phyloP scores from a whole-genome alignment of 1,140 invertebrate species.

The Sinella curviseta region DNA sequence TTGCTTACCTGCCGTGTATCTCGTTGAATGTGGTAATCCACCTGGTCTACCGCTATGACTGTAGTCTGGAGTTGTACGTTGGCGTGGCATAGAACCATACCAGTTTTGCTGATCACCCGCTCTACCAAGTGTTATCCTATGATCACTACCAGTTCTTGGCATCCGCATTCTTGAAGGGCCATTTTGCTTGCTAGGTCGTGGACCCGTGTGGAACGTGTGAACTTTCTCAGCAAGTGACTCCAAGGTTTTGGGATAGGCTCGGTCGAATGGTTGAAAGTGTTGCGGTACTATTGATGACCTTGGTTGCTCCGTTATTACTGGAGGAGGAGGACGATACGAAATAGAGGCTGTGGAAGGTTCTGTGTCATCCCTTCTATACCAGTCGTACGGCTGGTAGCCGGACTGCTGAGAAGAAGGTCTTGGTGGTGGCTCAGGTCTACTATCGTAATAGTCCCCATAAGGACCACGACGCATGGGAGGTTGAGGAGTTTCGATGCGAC shows the following conservation, averaged over 20 bases:
- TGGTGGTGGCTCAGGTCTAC: slow-evolving; percentile 48
- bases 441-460: slow-evolving; percentile 47
- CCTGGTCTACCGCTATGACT: slow-evolving; percentile 2
- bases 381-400: slow-evolving; percentile 43
- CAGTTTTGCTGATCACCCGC: slow-evolving; percentile 42
- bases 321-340: slow-evolving; percentile 64
- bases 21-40: slow-evolving; percentile 15
- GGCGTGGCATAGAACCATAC: slow-evolving; percentile 56
- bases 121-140: slow-evolving; percentile 59
- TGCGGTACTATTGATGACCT: slow-evolving; percentile 68
- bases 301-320: slow-evolving; percentile 85
- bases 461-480: slow-evolving; percentile 42
- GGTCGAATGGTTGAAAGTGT: slow-evolving; percentile 75
- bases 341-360: slow-evolving; percentile 18
- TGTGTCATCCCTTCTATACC: slow-evolving; percentile 46
- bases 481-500: slow-evolving; percentile 44
- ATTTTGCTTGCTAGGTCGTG: slow-evolving; percentile 58
- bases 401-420: slow-evolving; percentile 47
- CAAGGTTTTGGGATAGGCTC: slow-evolving; percentile 83
- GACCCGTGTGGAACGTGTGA: slow-evolving; percentile 75
- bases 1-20: slow-evolving; percentile 45
- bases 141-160: slow-evolving; percentile 79
- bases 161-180: slow-evolving; percentile 63
- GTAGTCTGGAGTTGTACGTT: slow-evolving; percentile 49
- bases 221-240: slow-evolving; percentile 87